Conservation (phyloP, 2,797 vertebrate genomes). For the Gadopsis bispinosus region DNA sequence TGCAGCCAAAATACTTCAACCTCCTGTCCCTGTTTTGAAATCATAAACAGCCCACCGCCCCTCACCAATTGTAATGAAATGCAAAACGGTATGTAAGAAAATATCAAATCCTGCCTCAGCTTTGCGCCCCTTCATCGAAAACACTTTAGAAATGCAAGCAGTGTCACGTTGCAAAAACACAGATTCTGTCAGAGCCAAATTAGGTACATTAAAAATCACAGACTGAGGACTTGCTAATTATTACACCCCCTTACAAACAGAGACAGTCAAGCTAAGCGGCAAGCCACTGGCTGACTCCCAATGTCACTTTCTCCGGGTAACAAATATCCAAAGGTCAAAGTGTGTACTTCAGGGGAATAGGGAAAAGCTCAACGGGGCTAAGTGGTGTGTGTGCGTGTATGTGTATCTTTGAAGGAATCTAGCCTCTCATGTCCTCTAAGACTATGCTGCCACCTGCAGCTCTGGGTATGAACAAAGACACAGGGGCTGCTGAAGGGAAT, state of each 20-base stretch:
- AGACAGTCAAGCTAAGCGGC: constrained; percentile 70
- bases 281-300: constrained; percentile 79
- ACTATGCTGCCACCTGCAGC: constrained; percentile 96
- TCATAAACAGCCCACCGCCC: constrained; percentile 77
- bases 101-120: constrained; percentile 56
- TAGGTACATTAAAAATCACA: constrained; percentile 79
- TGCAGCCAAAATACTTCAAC: constrained; percentile 83
- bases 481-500: constrained; percentile 28
- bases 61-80: constrained; percentile 81
- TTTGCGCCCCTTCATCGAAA: constrained; percentile 59
- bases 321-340: constrained; percentile 90
- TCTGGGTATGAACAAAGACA: constrained; percentile 76
- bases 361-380: constrained; percentile 73
- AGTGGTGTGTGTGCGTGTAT: constrained; percentile 66
- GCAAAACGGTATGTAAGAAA: constrained; percentile 78
- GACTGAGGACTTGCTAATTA: constrained; percentile 86
- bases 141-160: constrained; percentile 73
- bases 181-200: constrained; percentile 81
- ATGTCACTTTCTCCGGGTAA: constrained; percentile 86
- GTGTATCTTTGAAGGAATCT: constrained; percentile 74
- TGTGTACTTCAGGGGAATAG: constrained; percentile 79
- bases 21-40: constrained; percentile 81
- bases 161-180: constrained; percentile 81
- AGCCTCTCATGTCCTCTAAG: constrained; percentile 82
- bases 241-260: constrained; percentile 82